Percentiles rank a stretch among this genome's conserved stretches.
phyloP scores from a whole-genome alignment of 2,797 vertebrate species.

The Leucoraja ocellata region DNA sequence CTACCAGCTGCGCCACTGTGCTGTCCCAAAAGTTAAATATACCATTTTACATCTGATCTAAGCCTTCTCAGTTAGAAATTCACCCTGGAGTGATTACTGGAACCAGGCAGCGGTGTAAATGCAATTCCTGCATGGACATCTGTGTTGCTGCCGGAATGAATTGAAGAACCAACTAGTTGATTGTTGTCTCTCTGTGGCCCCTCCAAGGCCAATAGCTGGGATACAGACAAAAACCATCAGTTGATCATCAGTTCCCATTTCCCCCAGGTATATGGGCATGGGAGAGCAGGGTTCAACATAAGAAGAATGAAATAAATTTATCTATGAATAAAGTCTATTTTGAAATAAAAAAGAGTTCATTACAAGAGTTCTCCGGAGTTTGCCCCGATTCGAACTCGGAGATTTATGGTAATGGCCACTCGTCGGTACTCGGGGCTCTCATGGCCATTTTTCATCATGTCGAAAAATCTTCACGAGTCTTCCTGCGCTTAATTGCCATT shows the following conservation, averaged over 20 bases:
- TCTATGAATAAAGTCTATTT: too few species aligned
- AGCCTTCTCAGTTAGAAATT: background rate
- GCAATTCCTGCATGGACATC: background rate
- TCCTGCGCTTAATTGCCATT: too few species aligned
- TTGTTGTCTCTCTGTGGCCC: background rate
- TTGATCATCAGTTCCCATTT: background rate
- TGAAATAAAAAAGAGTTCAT: too few species aligned
- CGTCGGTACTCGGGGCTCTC: too few species aligned
- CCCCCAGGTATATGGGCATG: background rate
- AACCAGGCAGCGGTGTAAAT: background rate
- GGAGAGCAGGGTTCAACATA: background rate
- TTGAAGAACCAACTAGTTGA: background rate
- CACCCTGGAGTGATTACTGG: background rate
- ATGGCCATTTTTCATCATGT: too few species aligned
- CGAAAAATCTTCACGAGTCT: too few species aligned
- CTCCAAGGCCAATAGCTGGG: background rate
- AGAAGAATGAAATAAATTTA: background rate
- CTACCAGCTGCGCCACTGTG: too few species aligned
- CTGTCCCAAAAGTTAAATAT: too few species aligned
- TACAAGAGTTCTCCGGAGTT: too few species aligned
- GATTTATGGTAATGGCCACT: too few species aligned
- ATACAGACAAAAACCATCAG: background rate
- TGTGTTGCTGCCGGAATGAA: background rate
- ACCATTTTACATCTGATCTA: background rate
- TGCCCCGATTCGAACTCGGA: too few species aligned